These are phyloP conservation scores for Thalpophila matura DNA, from an alignment of 2,888 invertebrate species.

Conservation along the genomic window DNA sequence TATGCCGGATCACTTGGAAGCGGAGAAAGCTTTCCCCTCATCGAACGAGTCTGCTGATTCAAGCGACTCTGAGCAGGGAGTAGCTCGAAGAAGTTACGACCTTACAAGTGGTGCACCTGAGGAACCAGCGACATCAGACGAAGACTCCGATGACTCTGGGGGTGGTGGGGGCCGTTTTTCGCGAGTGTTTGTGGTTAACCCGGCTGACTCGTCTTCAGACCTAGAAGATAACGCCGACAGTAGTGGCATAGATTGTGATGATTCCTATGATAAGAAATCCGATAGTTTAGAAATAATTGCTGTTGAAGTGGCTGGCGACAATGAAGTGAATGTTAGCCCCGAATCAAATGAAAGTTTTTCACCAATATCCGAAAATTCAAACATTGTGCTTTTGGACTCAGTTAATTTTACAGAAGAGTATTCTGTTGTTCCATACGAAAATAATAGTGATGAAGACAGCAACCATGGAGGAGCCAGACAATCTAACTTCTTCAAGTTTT, in stretches of 20 bases:
- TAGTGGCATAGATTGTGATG: slow-evolving; percentile 92
- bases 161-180: slow-evolving; percentile 91
- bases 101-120: slow-evolving; percentile 85
- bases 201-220: slow-evolving; percentile 91
- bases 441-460: slow-evolving; percentile 72
- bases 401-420: slow-evolving; percentile 82
- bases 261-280: slow-evolving; percentile 91
- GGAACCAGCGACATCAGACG: slow-evolving; percentile 87
- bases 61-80: slow-evolving; percentile 84
- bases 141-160: slow-evolving; percentile 90
- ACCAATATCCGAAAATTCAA: slow-evolving; percentile 72
- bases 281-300: slow-evolving; percentile 84
- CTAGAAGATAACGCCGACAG: slow-evolving; percentile 91
- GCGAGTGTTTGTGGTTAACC: slow-evolving; percentile 93
- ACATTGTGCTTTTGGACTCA: slow-evolving; percentile 81
- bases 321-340: slow-evolving; percentile 72
- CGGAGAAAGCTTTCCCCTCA: slow-evolving; percentile 90
- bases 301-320: slow-evolving; percentile 74
- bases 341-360: slow-evolving; percentile 71
- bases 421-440: slow-evolving; percentile 75
- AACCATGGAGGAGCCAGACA: slow-evolving; percentile 69
- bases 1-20: slow-evolving; percentile 86
- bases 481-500: slow-evolving; percentile 79
- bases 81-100: slow-evolving; percentile 85
- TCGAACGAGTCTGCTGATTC: slow-evolving; percentile 89